A percentile compares a stretch with the other conserved stretches of the same genome.
These are phyloP conservation scores for Drosophila nigromelanica DNA, from an alignment of 1,140 invertebrate genomes.

Conservation along the genomic window DNA sequence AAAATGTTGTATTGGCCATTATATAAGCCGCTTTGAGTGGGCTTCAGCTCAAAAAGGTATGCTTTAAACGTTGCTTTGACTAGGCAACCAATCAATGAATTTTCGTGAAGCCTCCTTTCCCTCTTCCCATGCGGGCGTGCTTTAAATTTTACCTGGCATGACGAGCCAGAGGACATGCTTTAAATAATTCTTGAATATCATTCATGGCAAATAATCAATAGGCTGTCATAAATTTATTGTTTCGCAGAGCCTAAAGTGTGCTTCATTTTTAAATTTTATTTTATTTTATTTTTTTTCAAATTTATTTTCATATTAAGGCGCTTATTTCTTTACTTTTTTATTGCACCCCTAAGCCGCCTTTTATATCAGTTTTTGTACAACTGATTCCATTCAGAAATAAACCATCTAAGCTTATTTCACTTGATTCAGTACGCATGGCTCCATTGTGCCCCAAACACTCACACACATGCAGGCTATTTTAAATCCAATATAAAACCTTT, in stretches of 20 bases:
- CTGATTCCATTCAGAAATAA: slow-evolving; percentile 30
- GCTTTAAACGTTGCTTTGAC: slow-evolving; percentile 45
- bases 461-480: slow-evolving; percentile 20
- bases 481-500: slow-evolving; percentile 49
- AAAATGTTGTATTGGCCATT: slow-evolving; percentile 65
- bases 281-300: background rate
- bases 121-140: slow-evolving; percentile 32
- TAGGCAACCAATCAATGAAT: slow-evolving; percentile 47
- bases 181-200: slow-evolving; percentile 12
- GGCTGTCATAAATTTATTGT: background rate
- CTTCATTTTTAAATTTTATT: background rate
- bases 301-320: slow-evolving; percentile 4
- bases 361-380: slow-evolving; percentile 25
- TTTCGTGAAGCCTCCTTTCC: background rate
- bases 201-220: slow-evolving; percentile 3
- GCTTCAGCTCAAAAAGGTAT: slow-evolving; percentile 37
- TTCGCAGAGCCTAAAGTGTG: background rate
- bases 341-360: slow-evolving; percentile 7
- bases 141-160: slow-evolving; percentile 20
- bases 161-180: background rate
- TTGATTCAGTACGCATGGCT: slow-evolving; percentile 18
- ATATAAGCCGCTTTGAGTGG: slow-evolving; percentile 46
- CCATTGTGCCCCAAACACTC: slow-evolving; percentile 4
- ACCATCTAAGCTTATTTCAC: slow-evolving; percentile 35
- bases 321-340: slow-evolving; percentile 4